phyloP scores from a whole-genome alignment of 2,113 vertebrate species.

The Cavia aperea region DNA sequence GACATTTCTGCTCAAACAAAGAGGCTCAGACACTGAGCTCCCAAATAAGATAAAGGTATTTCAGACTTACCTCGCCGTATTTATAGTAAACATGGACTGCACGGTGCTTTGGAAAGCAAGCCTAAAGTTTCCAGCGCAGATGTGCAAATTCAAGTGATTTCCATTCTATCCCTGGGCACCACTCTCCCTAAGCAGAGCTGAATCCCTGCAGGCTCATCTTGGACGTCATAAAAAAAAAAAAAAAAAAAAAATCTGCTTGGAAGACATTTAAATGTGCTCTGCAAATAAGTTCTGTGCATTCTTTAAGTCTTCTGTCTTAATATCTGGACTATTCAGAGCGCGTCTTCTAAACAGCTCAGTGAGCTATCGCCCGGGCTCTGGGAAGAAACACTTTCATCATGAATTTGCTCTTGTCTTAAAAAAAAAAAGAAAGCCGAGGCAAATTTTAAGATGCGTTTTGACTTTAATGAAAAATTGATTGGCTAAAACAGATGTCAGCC shows the following conservation, averaged over 20 bases:
- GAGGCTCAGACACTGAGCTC: slow-evolving; percentile 75
- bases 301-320: slow-evolving; percentile 43
- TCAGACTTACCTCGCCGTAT: slow-evolving; percentile 77
- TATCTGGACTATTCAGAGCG: slow-evolving; percentile 6
- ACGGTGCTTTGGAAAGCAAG: slow-evolving; percentile 68
- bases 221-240: slow-evolving; percentile 66
- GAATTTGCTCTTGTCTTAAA: slow-evolving; percentile 47
- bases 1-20: slow-evolving; percentile 82
- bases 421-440: slow-evolving; percentile 54
- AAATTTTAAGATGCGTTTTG: slow-evolving; percentile 52
- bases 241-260: slow-evolving; percentile 47
- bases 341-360: slow-evolving; percentile 27
- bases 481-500: slow-evolving; percentile 58
- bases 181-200: slow-evolving; percentile 54
- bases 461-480: slow-evolving; percentile 63
- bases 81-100: slow-evolving; percentile 72
- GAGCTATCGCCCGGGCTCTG: neutral
- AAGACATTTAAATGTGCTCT: slow-evolving; percentile 57
- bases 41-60: slow-evolving; percentile 81
- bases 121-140: slow-evolving; percentile 68
- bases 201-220: slow-evolving; percentile 66
- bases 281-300: slow-evolving; percentile 53
- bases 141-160: slow-evolving; percentile 55
- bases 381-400: slow-evolving; percentile 32
- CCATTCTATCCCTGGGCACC: slow-evolving; percentile 47